These are phyloP conservation scores for Arge pagana DNA, from an alignment of 2,888 invertebrate species.

Conservation along the genomic window DNA sequence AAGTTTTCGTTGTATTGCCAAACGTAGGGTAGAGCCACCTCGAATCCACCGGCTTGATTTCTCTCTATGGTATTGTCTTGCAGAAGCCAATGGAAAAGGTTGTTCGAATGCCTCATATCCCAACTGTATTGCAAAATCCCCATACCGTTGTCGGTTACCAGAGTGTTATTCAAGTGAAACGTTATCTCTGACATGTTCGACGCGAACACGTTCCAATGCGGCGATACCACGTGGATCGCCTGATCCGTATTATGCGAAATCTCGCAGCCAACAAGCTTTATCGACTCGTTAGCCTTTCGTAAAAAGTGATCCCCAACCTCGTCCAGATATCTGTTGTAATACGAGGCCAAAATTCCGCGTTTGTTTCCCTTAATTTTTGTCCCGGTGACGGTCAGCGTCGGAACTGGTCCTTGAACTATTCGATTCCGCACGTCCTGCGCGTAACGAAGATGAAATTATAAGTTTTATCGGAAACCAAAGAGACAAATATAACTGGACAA, in stretches of 20 bases:
- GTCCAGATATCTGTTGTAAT: constrained; percentile 86
- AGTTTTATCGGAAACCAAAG: too few relatives aligned
- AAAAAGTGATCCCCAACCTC: constrained; percentile 85
- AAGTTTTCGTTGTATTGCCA: constrained; percentile 95
- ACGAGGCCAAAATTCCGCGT: constrained; percentile 79
- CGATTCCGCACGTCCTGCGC: constrained; percentile 72
- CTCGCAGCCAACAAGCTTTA: constrained; percentile 79
- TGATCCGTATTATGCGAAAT: constrained; percentile 80
- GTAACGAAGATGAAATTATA: too few relatives aligned
- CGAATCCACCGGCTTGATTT: constrained; percentile 85
- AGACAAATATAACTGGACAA: neutral
- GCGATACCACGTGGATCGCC: constrained; percentile 81
- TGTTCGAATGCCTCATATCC: constrained; percentile 94
- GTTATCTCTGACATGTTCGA: constrained; percentile 90
- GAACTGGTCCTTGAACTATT: constrained; percentile 79
- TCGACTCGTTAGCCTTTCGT: constrained; percentile 85
- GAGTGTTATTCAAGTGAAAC: constrained; percentile 83
- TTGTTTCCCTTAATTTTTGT: constrained; percentile 80
- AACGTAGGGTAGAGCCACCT: constrained; percentile 88
- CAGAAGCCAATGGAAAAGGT: constrained; percentile 93
- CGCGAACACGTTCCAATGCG: constrained; percentile 82
- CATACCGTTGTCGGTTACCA: constrained; percentile 84
- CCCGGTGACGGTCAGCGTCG: constrained; percentile 72
- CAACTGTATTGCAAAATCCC: constrained; percentile 89
- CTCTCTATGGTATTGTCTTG: constrained; percentile 85